A percentile compares a stretch with the other conserved stretches of the same genome.
Conservation (phyloP, 2,113 vertebrate genomes). For the Eolophus roseicapilla region DNA sequence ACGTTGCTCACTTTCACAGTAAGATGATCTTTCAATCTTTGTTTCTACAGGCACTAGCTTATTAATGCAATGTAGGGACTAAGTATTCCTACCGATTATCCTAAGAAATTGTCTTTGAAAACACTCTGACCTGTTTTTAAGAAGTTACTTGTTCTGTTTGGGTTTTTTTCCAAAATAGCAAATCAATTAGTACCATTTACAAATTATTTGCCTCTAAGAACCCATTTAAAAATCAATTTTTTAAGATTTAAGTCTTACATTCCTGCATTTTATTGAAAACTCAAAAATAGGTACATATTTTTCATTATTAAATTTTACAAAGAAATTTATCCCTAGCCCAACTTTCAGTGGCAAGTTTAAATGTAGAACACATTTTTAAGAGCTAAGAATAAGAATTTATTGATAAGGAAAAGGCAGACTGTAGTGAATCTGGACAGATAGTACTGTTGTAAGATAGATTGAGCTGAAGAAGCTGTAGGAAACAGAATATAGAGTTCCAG, state of each 20-base stretch:
- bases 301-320: not conserved
- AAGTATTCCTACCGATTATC: not conserved
- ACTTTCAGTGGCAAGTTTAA: slow-evolving; percentile 6
- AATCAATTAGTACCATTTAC: not conserved
- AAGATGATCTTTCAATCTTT: not conserved
- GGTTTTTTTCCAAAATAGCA: not conserved
- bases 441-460: not conserved
- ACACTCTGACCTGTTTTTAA: not conserved
- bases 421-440: not conserved
- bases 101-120: not conserved
- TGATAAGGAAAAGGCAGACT: not conserved
- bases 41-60: not conserved
- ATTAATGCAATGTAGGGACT: not conserved
- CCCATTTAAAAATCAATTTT: slow-evolving; percentile 46
- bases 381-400: slow-evolving; percentile 1
- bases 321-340: not conserved
- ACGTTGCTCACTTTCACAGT: not conserved
- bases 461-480: slow-evolving; percentile 25
- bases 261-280: not conserved
- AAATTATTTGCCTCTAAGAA: not conserved
- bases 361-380: not conserved
- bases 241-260: slow-evolving; percentile 20
- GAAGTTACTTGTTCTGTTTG: not conserved
- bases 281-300: not conserved
- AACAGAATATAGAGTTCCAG: slow-evolving; percentile 16